Evolutionary conservation across 2,888 invertebrate genomes (phyloP).

Genomic region (Cephus pygmeus): DNA sequence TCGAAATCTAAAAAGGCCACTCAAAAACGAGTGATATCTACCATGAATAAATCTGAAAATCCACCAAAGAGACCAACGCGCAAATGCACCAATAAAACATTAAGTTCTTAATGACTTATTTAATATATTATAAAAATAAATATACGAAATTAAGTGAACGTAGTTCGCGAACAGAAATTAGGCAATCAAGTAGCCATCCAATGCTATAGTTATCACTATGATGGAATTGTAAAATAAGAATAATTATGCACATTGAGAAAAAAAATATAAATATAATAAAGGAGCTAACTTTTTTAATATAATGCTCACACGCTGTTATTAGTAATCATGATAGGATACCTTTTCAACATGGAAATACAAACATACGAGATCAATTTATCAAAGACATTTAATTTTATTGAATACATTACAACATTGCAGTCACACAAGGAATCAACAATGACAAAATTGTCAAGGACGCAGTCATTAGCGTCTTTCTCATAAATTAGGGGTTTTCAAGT

Average conservation of each 20-base stretch:
- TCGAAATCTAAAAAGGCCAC: not conserved
- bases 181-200: not conserved
- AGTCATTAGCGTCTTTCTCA: conserved; percentile 38
- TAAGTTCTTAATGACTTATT: not conserved
- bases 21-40: not conserved
- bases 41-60: conserved; percentile 22
- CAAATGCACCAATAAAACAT: conserved; percentile 18
- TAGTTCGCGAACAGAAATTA: not conserved
- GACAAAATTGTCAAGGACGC: conserved; percentile 41
- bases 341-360: not conserved
- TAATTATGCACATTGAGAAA: not conserved
- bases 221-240: not conserved
- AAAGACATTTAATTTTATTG: conserved; percentile 57
- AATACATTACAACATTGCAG: conserved; percentile 51
- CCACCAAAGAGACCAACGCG: conserved; percentile 38
- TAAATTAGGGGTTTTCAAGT: conserved; percentile 29
- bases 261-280: not conserved
- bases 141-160: not conserved
- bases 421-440: conserved; percentile 42
- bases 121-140: not conserved
- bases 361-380: conserved; percentile 26
- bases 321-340: not conserved
- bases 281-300: not conserved
- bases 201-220: not conserved
- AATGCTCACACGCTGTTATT: not conserved